Conservation (phyloP, 2,797 vertebrate species). For the Euthynnus affinis region DNA sequence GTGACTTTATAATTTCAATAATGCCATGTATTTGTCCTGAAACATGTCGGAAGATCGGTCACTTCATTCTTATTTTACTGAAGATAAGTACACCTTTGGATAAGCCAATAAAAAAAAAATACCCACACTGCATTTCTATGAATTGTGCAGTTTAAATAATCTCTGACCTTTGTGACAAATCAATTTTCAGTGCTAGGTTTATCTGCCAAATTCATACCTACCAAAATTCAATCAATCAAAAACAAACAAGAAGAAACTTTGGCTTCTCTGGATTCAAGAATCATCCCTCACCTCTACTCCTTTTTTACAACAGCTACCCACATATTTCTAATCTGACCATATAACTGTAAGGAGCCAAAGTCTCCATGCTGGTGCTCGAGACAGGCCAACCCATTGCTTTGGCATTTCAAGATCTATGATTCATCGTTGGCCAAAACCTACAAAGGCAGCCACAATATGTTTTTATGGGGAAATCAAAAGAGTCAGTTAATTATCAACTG, state of each 20-base stretch:
- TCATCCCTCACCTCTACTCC: conserved; percentile 1
- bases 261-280: conserved; percentile 13
- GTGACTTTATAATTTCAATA: not conserved
- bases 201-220: conserved; percentile 5
- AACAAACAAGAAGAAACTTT: not conserved
- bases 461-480: conserved; percentile 17
- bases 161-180: not conserved
- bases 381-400: conserved; percentile 40
- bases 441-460: conserved; percentile 8
- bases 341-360: not conserved
- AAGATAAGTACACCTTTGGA: not conserved
- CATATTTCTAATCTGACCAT: conserved; percentile 25
- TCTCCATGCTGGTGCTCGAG: conserved; percentile 13
- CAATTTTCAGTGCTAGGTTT: conserved; percentile 10
- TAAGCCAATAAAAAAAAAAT: not conserved
- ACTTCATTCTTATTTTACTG: not conserved
- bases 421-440: conserved; percentile 25
- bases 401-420: conserved; percentile 39
- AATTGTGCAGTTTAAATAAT: conserved; percentile 24
- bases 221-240: not conserved
- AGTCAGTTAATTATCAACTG: conserved; percentile 9
- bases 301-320: conserved; percentile 34
- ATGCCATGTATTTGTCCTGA: not conserved
- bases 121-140: not conserved
- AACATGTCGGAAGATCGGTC: not conserved